Evolutionary conservation across 2,888 invertebrate genomes (phyloP), one percentile per base, ranked within the genome.

Genomic region (Noctua janthe): DNA sequence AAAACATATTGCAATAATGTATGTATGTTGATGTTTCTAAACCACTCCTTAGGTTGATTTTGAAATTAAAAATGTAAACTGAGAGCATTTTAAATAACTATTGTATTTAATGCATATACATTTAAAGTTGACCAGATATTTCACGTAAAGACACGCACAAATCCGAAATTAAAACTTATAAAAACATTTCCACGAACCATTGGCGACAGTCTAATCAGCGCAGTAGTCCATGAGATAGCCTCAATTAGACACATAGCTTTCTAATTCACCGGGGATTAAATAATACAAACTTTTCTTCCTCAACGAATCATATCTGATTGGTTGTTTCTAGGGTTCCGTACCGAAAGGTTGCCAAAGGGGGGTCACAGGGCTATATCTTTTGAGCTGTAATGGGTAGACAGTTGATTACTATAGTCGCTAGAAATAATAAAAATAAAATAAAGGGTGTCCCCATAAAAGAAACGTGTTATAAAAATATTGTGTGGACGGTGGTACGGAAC

Each of bases 181-280:
- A 66, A 69, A 54, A 76, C 17, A 69, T 47, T 73, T 76, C 13
- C 13, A 49, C 39, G 64, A 73, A 79, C 71, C 51, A 74, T 79
- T 13, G 56, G 67, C 10, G 71, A 80, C 73, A 64, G 49, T 81
- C 11, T 69, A 82, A 77, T 88, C 80, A 80, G 82, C 76, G 73
- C 71, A 86, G 69, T 81, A 86, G 86, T 64, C 73, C 76, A 89
- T 78, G 67, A 81, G 75, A 78, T 70, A 76, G 74, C 43, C 71
- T 64, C 82, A 84, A 85, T 89, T 86, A 78, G 66, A 71, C 43
- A 82, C 82, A 83, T 56, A 11, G 49, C 90, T 90, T 90, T 90
- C 88, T 70, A 89, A 87, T 88, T 82, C 23, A 81, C 62, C 64
- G 23, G 5, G 7, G 80, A 83, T 83, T 85, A 85, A 86, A 78